Conservation (phyloP, 2,888 invertebrate genomes). For the Balanococcus diminutus region DNA sequence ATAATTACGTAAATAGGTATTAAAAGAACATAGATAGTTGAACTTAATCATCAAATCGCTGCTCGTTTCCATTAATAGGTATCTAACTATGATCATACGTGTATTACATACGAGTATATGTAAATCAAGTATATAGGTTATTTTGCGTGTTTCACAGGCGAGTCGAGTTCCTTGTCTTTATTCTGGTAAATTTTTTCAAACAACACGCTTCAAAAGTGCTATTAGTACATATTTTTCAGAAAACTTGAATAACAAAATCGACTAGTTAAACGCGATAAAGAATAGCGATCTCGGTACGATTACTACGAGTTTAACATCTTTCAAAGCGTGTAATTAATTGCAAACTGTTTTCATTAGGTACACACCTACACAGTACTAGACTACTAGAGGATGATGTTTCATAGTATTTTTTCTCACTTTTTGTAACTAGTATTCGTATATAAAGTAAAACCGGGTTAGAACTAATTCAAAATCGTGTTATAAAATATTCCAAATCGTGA, state of each 20-base stretch:
- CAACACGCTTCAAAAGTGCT: too few species aligned
- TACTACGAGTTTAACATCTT: conserved; percentile 44
- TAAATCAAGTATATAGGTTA: too few species aligned
- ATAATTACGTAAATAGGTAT: too few species aligned
- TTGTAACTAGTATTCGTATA: not conserved
- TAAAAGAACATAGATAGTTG: too few species aligned
- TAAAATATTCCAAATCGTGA: not conserved
- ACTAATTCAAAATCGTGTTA: not conserved
- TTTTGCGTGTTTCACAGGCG: too few species aligned
- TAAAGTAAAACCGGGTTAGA: conserved; percentile 11
- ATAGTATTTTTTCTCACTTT: not conserved
- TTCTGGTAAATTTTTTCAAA: too few species aligned
- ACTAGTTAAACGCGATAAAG: not conserved
- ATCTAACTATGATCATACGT: too few species aligned
- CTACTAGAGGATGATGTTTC: too few species aligned
- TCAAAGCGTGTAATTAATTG: not conserved
- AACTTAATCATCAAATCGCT: too few species aligned
- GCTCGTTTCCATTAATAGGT: too few species aligned
- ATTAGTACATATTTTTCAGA: not conserved
- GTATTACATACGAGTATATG: too few species aligned
- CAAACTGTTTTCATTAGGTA: not conserved
- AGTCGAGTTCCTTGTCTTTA: too few species aligned
- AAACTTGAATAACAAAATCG: not conserved
- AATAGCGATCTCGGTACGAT: not conserved
- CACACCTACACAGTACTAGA: not conserved